phyloP scores from a whole-genome alignment of 2,888 invertebrate species.

The Rhopalosiphum nymphaeae region DNA sequence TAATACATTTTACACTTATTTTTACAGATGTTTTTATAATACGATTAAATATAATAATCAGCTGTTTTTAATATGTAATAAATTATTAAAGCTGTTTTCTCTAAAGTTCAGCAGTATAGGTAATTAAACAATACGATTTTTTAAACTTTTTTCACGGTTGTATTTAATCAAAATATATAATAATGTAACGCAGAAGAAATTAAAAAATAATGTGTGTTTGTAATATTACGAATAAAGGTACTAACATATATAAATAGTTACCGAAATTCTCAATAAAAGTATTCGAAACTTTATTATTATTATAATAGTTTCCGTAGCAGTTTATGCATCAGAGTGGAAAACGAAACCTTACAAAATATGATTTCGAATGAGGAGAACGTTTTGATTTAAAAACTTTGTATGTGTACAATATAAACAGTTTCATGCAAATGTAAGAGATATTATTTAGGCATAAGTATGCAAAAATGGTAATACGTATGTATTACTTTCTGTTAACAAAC shows the following conservation, averaged over 20 bases:
- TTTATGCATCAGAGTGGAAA: neutral
- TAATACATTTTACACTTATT: neutral
- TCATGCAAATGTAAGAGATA: neutral
- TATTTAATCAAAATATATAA: neutral
- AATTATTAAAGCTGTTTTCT: neutral
- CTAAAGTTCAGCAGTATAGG: neutral
- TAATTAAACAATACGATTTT: neutral
- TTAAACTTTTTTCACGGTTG: neutral
- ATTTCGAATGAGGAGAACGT: neutral
- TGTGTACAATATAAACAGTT: neutral
- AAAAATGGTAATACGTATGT: neutral
- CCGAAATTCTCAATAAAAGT: neutral
- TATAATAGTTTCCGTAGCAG: neutral
- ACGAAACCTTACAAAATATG: neutral
- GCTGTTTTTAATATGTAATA: neutral
- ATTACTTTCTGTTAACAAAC: neutral
- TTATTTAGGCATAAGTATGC: neutral
- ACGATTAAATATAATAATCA: neutral
- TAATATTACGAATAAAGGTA: neutral
- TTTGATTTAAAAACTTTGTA: slow-evolving; percentile 38
- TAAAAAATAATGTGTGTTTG: neutral
- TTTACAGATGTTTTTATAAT: neutral
- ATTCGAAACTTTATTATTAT: neutral
- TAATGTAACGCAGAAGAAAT: neutral
- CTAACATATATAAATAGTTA: neutral